Evolutionary conservation across 2,113 vertebrate species (phyloP), one percentile per base, ranked within the genome.

Genomic region (Rhinolophus ferrumequinum): DNA sequence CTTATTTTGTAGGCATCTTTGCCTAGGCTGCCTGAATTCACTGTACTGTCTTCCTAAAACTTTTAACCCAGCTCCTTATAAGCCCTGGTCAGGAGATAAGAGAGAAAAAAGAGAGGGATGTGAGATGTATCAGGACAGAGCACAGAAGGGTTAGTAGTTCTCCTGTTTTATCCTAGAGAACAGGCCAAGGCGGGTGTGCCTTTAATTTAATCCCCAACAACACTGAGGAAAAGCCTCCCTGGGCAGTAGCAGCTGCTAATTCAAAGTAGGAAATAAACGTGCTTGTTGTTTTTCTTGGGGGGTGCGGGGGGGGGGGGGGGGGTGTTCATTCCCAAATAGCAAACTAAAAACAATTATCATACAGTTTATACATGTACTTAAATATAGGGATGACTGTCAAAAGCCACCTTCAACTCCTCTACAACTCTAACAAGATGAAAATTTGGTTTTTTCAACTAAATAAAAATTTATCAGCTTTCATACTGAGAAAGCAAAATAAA

Each of bases 401-500:
- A 93, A 38, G 69, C n/a, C 76, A 88, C n/a, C 22, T 44, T 64
- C 0, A 44, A 0, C 0, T 35, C 56, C 33, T n/a, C 73, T 44
- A 9, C 22, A 94, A 66, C n/a, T 54, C 0, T 8, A 26, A 72
- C 60, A 21, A 21, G 35, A 60, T 81, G 13, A 82, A 90, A 95
- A 76, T 41, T 4, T 26, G 38, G 35, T 38, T n/a, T 38, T 72
- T 81, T 66, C 67, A 24, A 56, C n/a, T 21, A 26, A 72, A 60
- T 22, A 88, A 94, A 94, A 73, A 86, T 14, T 22, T 67, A 69
- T 11, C 41, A 56, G 64, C 62, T 90, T 88, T 81, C 64, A 72
- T 2, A 52, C 58, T 33, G 10, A 95, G 44, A 93, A 96, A 67
- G 56, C n/a, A 87, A 66, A 95, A 76, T 52, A 88, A 93, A 96